Evolutionary conservation across 2,113 vertebrate species (phyloP).

Genomic region (Grammomys dolichurus): DNA sequence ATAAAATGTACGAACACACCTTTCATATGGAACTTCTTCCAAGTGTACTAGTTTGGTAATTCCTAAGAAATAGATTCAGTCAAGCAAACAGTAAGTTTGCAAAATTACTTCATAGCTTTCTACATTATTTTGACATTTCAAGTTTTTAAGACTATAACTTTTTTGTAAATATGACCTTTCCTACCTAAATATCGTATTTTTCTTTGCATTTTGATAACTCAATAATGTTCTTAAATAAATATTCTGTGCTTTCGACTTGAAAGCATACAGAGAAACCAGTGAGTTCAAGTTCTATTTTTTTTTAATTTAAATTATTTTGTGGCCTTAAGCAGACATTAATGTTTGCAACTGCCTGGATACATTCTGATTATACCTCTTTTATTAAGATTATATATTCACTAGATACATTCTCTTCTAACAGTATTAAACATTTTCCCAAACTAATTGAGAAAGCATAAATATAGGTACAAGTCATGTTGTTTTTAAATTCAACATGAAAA

Average conservation of each 20-base stretch:
- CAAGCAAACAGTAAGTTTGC: slow-evolving; percentile 62
- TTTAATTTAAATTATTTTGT: slow-evolving; percentile 72
- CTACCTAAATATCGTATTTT: slow-evolving; percentile 82
- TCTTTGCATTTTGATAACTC: slow-evolving; percentile 81
- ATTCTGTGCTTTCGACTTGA: slow-evolving; percentile 47
- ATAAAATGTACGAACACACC: not conserved
- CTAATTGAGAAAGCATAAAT: slow-evolving; percentile 26
- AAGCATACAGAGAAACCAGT: slow-evolving; percentile 50
- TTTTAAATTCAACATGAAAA: slow-evolving; percentile 43
- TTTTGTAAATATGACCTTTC: slow-evolving; percentile 79
- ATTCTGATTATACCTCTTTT: slow-evolving; percentile 57
- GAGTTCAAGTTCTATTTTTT: slow-evolving; percentile 41
- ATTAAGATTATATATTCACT: not conserved
- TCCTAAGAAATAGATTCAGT: slow-evolving; percentile 62
- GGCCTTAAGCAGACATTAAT: slow-evolving; percentile 69
- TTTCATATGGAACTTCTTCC: not conserved
- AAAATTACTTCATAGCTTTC: slow-evolving; percentile 68
- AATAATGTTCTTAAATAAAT: slow-evolving; percentile 70
- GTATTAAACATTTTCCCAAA: not conserved
- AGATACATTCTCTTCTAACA: not conserved
- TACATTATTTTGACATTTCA: slow-evolving; percentile 80
- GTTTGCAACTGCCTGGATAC: slow-evolving; percentile 54
- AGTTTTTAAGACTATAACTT: slow-evolving; percentile 63
- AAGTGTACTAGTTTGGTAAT: not conserved
- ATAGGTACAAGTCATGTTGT: not conserved